Conservation (phyloP, 1,140 invertebrate genomes). For the Danaus melanippus region DNA sequence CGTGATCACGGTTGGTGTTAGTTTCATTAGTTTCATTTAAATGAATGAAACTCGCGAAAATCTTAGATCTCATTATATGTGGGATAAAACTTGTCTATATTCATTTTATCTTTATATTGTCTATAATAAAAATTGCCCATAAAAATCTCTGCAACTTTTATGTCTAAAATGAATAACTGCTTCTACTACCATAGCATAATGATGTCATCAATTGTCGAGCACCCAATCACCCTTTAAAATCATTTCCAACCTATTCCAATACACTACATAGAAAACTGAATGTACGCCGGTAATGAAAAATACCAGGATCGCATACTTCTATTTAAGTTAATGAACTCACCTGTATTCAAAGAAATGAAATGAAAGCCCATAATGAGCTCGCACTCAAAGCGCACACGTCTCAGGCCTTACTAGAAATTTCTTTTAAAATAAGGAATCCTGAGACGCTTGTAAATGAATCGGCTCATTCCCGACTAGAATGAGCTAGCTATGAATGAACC, state of each 20-base stretch:
- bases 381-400: conserved; percentile 43
- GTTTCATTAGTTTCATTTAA: too few relatives aligned
- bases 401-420: conserved; percentile 42
- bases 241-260: conserved; percentile 20
- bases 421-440: conserved; percentile 47
- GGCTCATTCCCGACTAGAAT: conserved; percentile 18
- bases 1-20: too few relatives aligned
- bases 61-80: too few relatives aligned
- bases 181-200: conserved; percentile 1
- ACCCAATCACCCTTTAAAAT: conserved; percentile 32
- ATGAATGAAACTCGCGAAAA: too few relatives aligned
- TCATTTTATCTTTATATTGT: too few relatives aligned
- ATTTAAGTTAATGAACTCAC: conserved; percentile 46
- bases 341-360: conserved; percentile 56
- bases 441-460: conserved; percentile 41
- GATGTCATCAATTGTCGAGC: conserved; percentile 13
- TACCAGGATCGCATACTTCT: conserved; percentile 35
- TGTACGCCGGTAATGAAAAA: conserved; percentile 51
- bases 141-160: too few relatives aligned
- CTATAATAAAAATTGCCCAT: too few relatives aligned
- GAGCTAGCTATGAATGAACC: conserved; percentile 13
- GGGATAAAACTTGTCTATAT: too few relatives aligned
- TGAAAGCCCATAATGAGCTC: conserved; percentile 54
- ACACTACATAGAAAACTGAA: conserved; percentile 28
- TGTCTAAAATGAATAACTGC: too few relatives aligned